Evolutionary conservation across 2,888 invertebrate species (phyloP).

Genomic region (Pyrochroa serraticornis): DNA sequence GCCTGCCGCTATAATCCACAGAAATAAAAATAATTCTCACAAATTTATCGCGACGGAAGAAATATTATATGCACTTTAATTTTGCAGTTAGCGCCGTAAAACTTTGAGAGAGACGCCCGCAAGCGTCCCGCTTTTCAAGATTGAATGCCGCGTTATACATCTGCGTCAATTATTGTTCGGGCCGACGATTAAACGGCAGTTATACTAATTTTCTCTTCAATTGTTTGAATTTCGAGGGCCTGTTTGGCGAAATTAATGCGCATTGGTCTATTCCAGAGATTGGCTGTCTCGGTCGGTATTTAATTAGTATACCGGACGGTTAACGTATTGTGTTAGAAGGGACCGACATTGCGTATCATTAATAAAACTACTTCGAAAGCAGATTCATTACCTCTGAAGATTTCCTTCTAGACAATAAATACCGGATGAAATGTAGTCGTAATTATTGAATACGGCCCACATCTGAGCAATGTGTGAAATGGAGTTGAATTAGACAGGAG

Average conservation of each 20-base stretch:
- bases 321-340: constrained; percentile 22
- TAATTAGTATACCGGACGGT: constrained; percentile 31
- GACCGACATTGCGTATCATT: constrained; percentile 6
- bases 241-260: constrained; percentile 43
- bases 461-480: constrained; percentile 13
- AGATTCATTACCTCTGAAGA: not conserved
- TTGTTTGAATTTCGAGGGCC: not conserved
- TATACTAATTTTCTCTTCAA: constrained; percentile 6
- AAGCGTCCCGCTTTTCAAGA: not conserved
- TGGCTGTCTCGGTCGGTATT: constrained; percentile 38
- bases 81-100: constrained; percentile 35
- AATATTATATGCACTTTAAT: constrained; percentile 40
- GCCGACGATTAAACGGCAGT: not conserved
- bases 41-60: constrained; percentile 36
- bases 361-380: constrained; percentile 12
- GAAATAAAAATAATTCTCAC: constrained; percentile 40
- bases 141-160: not conserved
- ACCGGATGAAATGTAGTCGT: constrained; percentile 9
- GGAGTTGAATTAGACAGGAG: constrained; percentile 30
- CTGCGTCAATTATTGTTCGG: not conserved
- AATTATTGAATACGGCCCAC: constrained; percentile 17
- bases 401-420: no score
- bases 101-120: constrained; percentile 18
- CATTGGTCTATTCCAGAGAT: constrained; percentile 44
- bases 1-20: constrained; percentile 41